Conservation (phyloP, 2,888 invertebrate species). For the Didymodactylos carnosus region DNA sequence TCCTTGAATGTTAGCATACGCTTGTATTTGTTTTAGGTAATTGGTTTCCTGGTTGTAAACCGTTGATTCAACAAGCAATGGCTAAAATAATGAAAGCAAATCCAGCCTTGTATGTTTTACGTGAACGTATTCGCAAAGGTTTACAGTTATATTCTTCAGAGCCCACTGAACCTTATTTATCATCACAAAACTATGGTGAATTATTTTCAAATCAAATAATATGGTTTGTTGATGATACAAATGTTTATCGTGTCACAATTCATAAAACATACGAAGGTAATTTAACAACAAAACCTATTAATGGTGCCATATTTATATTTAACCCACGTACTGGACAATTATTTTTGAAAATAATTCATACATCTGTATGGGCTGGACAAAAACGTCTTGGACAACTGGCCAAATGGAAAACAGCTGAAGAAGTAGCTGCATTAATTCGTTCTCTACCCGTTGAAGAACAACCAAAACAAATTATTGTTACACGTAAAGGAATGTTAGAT, state of each 20-base stretch:
- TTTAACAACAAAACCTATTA: conserved; percentile 94
- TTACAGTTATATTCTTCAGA: conserved; percentile 92
- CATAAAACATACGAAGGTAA: conserved; percentile 99
- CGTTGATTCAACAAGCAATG: conserved; percentile 95
- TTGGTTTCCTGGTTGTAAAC: conserved; percentile 98
- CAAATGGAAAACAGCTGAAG: conserved; percentile 99
- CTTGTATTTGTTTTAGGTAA: too few relatives aligned
- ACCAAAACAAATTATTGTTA: conserved; percentile 97
- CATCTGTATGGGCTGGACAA: conserved; percentile 98
- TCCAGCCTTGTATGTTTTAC: conserved; percentile 83
- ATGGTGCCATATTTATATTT: conserved; percentile 98
- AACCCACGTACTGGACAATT: conserved; percentile 95
- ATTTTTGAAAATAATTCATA: conserved; percentile 97
- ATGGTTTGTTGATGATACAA: conserved; percentile 99
- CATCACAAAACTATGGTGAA: conserved; percentile 97
- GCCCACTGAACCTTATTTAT: conserved; percentile 94
- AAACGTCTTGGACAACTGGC: conserved; percentile 96
- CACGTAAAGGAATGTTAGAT: conserved; percentile 98
- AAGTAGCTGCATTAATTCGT: conserved; percentile 94
- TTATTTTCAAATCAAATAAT: conserved; percentile 99
- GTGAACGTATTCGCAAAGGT: conserved; percentile 95
- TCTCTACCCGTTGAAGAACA: conserved; percentile 98
- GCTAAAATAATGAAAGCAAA: conserved; percentile 99
- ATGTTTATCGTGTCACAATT: conserved; percentile 95
- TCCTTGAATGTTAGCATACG: conserved; percentile 73